These are phyloP conservation scores for Pissodes strobi DNA, from an alignment of 1,140 invertebrate species.

Conservation along the genomic window DNA sequence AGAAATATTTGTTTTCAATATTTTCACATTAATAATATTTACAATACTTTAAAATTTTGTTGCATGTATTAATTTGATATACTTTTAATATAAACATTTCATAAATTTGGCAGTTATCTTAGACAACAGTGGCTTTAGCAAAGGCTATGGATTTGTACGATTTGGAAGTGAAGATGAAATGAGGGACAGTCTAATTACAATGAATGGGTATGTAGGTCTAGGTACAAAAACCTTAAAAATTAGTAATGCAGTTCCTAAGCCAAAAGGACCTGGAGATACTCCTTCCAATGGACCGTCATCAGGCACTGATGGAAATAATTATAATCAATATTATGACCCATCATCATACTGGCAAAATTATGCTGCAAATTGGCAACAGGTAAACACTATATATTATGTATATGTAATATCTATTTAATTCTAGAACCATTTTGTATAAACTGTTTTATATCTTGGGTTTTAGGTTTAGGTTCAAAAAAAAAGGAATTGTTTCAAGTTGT, in stretches of 20 bases:
- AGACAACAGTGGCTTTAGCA: constrained; percentile 85
- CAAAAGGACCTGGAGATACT: constrained; percentile 58
- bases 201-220: constrained; percentile 84
- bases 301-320: constrained; percentile 56
- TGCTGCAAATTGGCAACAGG: constrained; percentile 59
- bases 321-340: constrained; percentile 73
- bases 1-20: too few species aligned
- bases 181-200: constrained; percentile 85
- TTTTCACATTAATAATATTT: too few species aligned
- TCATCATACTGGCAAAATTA: constrained; percentile 77
- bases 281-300: constrained; percentile 43
- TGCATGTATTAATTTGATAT: too few species aligned
- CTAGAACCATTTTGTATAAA: background rate
- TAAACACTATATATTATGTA: constrained; percentile 10
- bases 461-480: too few species aligned
- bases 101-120: constrained; percentile 77
- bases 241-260: constrained; percentile 87
- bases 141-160: constrained; percentile 96
- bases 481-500: too few species aligned
- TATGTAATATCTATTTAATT: background rate
- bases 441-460: too few species aligned
- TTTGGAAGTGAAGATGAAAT: constrained; percentile 95
- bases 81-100: too few species aligned
- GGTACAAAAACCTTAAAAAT: constrained; percentile 88
- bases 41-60: too few species aligned